Evolutionary conservation across 1,140 invertebrate species (phyloP).

Genomic region (Drosophila kepulauana): DNA sequence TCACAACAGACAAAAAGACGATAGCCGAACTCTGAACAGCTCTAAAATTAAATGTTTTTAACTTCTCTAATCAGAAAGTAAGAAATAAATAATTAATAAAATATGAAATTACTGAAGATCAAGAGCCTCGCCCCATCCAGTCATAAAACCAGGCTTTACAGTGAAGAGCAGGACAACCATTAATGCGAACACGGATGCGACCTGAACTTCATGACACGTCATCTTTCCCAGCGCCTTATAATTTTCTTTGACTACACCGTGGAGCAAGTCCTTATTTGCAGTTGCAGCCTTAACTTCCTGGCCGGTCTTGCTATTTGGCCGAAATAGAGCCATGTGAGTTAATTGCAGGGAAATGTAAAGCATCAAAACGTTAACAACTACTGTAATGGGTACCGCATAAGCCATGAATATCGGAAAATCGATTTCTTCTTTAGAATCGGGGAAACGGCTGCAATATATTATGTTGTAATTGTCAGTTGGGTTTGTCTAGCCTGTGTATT

Average conservation of each 20-base stretch:
- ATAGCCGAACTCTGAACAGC: slow-evolving; percentile 91
- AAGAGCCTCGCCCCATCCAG: slow-evolving; percentile 65
- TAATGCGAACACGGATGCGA: slow-evolving; percentile 90
- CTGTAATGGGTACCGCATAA: slow-evolving; percentile 87
- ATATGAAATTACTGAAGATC: slow-evolving; percentile 52
- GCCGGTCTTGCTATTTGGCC: slow-evolving; percentile 86
- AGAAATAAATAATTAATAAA: no score
- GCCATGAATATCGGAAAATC: slow-evolving; percentile 92
- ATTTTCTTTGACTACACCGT: slow-evolving; percentile 88
- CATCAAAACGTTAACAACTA: slow-evolving; percentile 89
- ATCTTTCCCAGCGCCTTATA: slow-evolving; percentile 91
- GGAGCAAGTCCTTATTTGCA: slow-evolving; percentile 87
- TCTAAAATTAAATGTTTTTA: slow-evolving; percentile 74
- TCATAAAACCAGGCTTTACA: slow-evolving; percentile 88
- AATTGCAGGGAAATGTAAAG: slow-evolving; percentile 90
- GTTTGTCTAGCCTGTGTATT: no score
- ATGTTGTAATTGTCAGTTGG: background rate
- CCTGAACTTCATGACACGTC: slow-evolving; percentile 92
- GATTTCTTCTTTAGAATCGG: slow-evolving; percentile 86
- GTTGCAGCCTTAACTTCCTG: slow-evolving; percentile 85
- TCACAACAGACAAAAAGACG: slow-evolving; percentile 90
- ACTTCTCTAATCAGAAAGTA: no score
- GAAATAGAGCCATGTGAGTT: slow-evolving; percentile 90
- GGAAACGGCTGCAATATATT: slow-evolving; percentile 84
- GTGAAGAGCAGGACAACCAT: slow-evolving; percentile 94